Evolutionary conservation across 1,140 invertebrate genomes (phyloP).

Genomic region (Idris sp.): DNA sequence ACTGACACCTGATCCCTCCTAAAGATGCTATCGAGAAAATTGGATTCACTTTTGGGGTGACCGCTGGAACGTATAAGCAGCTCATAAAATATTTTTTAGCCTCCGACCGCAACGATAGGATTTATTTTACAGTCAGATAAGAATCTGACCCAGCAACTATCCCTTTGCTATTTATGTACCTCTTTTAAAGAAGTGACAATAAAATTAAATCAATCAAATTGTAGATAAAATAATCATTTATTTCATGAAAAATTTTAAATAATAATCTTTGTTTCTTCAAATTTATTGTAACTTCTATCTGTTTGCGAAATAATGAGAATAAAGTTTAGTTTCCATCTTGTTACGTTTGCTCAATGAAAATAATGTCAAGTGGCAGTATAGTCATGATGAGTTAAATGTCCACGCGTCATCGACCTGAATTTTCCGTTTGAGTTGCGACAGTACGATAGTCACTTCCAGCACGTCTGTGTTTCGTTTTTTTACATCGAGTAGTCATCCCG

Average conservation of each 20-base stretch:
- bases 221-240: too few relatives aligned
- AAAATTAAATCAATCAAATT: conserved; percentile 46
- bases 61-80: conserved; percentile 78
- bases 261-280: too few relatives aligned
- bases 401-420: conserved; percentile 49
- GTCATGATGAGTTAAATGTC: conserved; percentile 54
- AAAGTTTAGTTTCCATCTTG: conserved; percentile 2
- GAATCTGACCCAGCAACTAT: conserved; percentile 68
- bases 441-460: conserved; percentile 42
- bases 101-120: conserved; percentile 70
- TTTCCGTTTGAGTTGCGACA: conserved; percentile 41
- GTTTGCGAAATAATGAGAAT: conserved; percentile 1
- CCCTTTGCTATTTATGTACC: conserved; percentile 48
- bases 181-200: conserved; percentile 31
- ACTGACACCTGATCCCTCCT: conserved; percentile 75
- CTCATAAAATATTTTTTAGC: conserved; percentile 79
- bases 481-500: conserved; percentile 16
- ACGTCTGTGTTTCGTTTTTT: conserved; percentile 22
- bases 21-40: conserved; percentile 79
- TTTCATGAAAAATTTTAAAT: too few relatives aligned
- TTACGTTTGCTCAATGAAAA: conserved; percentile 35
- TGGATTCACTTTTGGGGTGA: conserved; percentile 77
- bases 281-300: too few relatives aligned
- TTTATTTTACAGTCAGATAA: conserved; percentile 77
- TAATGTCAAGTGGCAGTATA: conserved; percentile 59